Base-by-base conservation (phyloP, 2,888 invertebrate genomes). In the Pantelozetes paolii region DNA sequence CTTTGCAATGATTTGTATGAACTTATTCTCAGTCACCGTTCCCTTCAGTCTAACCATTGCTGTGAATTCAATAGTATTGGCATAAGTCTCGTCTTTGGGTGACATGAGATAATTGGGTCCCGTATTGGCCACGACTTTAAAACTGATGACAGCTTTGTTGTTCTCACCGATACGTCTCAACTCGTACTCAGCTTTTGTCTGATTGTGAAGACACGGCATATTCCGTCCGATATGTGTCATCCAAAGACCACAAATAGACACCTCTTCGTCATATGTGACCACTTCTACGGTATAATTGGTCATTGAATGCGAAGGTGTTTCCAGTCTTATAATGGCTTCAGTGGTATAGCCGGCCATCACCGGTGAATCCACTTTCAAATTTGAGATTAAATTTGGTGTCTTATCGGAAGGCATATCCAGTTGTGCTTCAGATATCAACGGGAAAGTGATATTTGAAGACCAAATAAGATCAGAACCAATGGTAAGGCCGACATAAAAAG, bases 161-260 rank as follows among this genome's bases (percentile, higher is more conserved):
- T 77, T 78, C 2, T 77, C 76, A n/a, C 77, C 76, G 2, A 75
- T 62, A 0, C 76, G 74, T 62, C 75, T 75, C 13, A 73, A 74
- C 13, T 72, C 40, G 62, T 77, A 78, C 23, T 73, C 74, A 6
- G 78, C 76, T 50, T 76, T 76, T 2, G 75, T 76, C n/a, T 74
- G 59, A 3, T 54, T 32, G 32, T 77, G 75, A 2, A 78, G 54
- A 40, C 78, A 78, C 0, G 78, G 78, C 62, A 78, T 72, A 42
- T 77, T 77, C 20, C 77, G 64, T 0, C 78, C 78, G n/a, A 77
- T 74, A 0, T 75, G 73, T 45, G 74, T 75, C 18, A 78, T 77
- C 64, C 76, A 76, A 32, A 78, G 57, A 20, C 76, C 77, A 48
- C 78, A 78, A 28, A 78, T 76, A 64, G 76, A 74, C 26, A 78